phyloP scores from a whole-genome alignment of 2,113 vertebrate genomes.

The Ardeotis arabs region DNA sequence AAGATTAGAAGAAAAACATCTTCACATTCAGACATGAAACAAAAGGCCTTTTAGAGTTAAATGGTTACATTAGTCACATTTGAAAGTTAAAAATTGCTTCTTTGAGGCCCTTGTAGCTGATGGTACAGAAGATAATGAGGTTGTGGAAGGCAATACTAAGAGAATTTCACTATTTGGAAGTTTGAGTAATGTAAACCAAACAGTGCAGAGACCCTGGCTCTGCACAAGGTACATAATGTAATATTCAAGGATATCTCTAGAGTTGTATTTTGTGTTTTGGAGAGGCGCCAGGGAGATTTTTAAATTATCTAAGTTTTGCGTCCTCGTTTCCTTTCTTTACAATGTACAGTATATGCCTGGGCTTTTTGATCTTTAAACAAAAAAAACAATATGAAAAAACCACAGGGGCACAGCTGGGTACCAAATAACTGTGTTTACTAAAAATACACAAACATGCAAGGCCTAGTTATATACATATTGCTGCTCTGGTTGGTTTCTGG shows the following conservation, averaged over 20 bases:
- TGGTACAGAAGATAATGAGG: constrained; percentile 47
- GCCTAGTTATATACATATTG: not conserved
- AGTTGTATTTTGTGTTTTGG: constrained; percentile 64
- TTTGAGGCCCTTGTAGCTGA: constrained; percentile 38
- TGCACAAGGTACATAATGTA: constrained; percentile 57
- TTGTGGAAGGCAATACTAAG: constrained; percentile 21
- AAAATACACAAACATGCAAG: constrained; percentile 44
- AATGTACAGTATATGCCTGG: constrained; percentile 34
- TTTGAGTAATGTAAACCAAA: constrained; percentile 62
- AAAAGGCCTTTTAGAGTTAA: constrained; percentile 48
- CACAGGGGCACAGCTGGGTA: constrained; percentile 43
- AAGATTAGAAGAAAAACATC: constrained; percentile 28
- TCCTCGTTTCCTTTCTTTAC: constrained; percentile 70
- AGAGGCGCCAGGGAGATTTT: constrained; percentile 65
- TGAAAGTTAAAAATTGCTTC: constrained; percentile 50
- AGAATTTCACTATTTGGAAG: constrained; percentile 48
- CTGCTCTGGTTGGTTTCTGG: constrained; percentile 25
- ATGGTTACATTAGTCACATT: constrained; percentile 26
- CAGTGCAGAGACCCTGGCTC: constrained; percentile 52
- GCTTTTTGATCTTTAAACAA: constrained; percentile 61
- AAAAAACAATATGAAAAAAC: constrained; percentile 50
- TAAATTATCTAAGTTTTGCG: constrained; percentile 64
- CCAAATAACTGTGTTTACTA: constrained; percentile 56
- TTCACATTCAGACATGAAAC: constrained; percentile 14
- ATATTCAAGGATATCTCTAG: constrained; percentile 58